Conservation (phyloP, 2,113 vertebrate genomes). For the Malaclemys terrapin region DNA sequence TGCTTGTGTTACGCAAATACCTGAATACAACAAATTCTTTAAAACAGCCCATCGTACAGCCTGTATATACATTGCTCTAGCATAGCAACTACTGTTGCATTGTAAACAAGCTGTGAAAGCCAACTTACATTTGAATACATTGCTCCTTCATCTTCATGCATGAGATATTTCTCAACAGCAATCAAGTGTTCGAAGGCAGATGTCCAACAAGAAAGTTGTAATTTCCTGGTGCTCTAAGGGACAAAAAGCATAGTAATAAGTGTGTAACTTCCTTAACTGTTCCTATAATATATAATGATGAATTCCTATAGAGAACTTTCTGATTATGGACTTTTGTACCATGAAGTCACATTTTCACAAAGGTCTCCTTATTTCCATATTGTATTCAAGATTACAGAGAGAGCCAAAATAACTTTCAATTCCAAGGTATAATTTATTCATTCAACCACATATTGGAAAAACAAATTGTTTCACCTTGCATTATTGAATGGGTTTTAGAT, state of each 20-base stretch:
- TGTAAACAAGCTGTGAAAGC: neutral
- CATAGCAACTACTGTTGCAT: neutral
- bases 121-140: neutral
- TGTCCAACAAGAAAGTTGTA: neutral
- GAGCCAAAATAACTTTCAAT: neutral
- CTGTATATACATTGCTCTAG: neutral
- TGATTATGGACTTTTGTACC: neutral
- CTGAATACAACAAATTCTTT: neutral
- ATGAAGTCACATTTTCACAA: neutral
- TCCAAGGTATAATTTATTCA: neutral
- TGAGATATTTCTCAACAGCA: neutral
- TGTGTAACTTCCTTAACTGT: neutral
- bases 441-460: neutral
- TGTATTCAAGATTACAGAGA: neutral
- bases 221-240: neutral
- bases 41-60: neutral
- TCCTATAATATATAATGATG: neutral
- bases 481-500: neutral
- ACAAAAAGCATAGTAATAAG: neutral
- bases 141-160: neutral
- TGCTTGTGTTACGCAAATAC: neutral
- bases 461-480: neutral
- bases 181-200: neutral
- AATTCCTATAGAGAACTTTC: neutral
- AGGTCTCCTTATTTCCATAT: neutral